These are phyloP conservation scores for Motacilla tschutschensis DNA, from an alignment of 2,113 vertebrate genomes.

Conservation along the genomic window DNA sequence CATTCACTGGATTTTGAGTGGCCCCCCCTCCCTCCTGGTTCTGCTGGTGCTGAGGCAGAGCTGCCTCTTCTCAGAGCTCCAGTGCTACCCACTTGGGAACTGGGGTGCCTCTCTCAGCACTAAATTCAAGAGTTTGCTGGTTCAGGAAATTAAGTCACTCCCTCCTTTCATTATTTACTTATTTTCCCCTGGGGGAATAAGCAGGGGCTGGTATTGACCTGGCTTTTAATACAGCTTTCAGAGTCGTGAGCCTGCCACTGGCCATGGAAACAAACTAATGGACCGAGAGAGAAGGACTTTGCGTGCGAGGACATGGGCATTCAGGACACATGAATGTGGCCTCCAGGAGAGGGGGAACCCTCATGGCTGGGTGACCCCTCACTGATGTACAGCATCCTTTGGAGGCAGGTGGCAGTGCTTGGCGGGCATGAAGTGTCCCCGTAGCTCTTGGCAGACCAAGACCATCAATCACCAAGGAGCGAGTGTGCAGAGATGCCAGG, in stretches of 20 bases:
- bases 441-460: not conserved
- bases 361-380: not conserved
- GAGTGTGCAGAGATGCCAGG: not conserved
- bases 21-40: not conserved
- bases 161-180: conserved; percentile 28
- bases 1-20: not conserved
- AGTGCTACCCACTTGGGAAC: not conserved
- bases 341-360: not conserved
- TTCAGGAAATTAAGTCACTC: not conserved
- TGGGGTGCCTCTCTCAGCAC: rapidly evolving
- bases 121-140: not conserved
- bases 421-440: not conserved
- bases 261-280: conserved; percentile 62
- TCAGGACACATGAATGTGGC: not conserved
- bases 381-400: not conserved
- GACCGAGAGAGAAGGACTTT: conserved; percentile 39
- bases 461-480: not conserved
- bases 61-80: not conserved
- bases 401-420: rapidly evolving
- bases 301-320: not conserved
- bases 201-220: conserved; percentile 54
- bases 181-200: conserved; percentile 40
- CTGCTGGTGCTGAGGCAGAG: not conserved
- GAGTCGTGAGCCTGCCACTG: conserved; percentile 6
- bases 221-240: conserved; percentile 68